Conservation (phyloP, 2,797 vertebrate genomes). For the Siniperca obscura region DNA sequence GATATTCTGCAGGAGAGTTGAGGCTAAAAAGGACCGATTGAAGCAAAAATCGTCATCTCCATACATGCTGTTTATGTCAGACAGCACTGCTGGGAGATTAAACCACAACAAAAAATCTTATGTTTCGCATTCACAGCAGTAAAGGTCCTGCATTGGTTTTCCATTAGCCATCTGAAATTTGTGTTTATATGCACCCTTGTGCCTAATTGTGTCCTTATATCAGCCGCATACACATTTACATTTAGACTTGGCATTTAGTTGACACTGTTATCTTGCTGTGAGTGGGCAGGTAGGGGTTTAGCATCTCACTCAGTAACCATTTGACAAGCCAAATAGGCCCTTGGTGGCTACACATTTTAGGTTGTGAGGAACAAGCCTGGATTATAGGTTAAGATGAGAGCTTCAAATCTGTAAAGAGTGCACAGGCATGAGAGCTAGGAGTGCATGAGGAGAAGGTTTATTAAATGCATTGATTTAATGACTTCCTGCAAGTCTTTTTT, state of each 20-base stretch:
- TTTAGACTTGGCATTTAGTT: slow-evolving; percentile 58
- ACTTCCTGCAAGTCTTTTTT: slow-evolving; percentile 13
- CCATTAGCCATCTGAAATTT: slow-evolving; percentile 37
- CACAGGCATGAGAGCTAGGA: slow-evolving; percentile 38
- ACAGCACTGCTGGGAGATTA: slow-evolving; percentile 35
- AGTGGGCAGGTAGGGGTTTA: slow-evolving; percentile 48
- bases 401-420: slow-evolving; percentile 19
- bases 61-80: slow-evolving; percentile 42
- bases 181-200: slow-evolving; percentile 26
- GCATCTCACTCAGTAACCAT: slow-evolving; percentile 47
- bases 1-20: slow-evolving; percentile 55
- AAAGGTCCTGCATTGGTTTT: slow-evolving; percentile 35
- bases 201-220: slow-evolving; percentile 48
- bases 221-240: slow-evolving; percentile 36
- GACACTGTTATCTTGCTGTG: slow-evolving; percentile 39
- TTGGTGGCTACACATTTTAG: slow-evolving; percentile 44
- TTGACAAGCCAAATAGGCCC: slow-evolving; percentile 50
- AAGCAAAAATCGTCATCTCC: slow-evolving; percentile 52
- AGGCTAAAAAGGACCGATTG: slow-evolving; percentile 56
- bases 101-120: slow-evolving; percentile 30
- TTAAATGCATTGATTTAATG: slow-evolving; percentile 57
- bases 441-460: slow-evolving; percentile 48
- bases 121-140: slow-evolving; percentile 48
- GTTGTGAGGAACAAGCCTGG: slow-evolving; percentile 45
- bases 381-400: slow-evolving; percentile 56